phyloP scores from a whole-genome alignment of 2,888 invertebrate genomes.

The Caenorhabditis sp. region DNA sequence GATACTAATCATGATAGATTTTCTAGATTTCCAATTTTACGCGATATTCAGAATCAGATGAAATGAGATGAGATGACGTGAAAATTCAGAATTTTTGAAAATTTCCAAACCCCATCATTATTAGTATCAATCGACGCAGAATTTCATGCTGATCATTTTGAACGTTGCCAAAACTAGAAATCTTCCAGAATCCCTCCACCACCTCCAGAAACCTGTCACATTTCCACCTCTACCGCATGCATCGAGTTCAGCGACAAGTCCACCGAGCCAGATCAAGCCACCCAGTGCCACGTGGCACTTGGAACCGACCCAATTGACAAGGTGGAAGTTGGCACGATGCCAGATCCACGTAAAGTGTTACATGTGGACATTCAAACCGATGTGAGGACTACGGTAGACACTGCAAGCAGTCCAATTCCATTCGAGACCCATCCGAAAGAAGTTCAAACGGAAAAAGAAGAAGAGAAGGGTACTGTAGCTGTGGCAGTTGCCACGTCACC shows the following conservation, averaged over 20 bases:
- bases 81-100: neutral
- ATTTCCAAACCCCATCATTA: neutral
- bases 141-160: neutral
- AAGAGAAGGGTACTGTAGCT: conserved; percentile 12
- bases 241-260: conserved; percentile 31
- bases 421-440: conserved; percentile 28
- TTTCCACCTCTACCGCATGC: conserved; percentile 35
- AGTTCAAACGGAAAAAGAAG: conserved; percentile 7
- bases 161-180: neutral
- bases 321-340: conserved; percentile 34
- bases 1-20: neutral
- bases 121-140: neutral
- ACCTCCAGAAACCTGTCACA: conserved; percentile 29
- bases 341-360: neutral
- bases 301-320: conserved; percentile 51
- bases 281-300: conserved; percentile 45
- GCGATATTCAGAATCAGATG: too few species aligned
- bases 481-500: neutral
- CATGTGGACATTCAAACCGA: conserved; percentile 54
- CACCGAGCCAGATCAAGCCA: conserved; percentile 14
- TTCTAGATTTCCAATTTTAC: too few species aligned
- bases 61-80: too few species aligned
- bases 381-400: conserved; percentile 18
- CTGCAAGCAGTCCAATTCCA: conserved; percentile 64
- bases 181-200: conserved; percentile 59